Evolutionary conservation across 2,113 vertebrate genomes (phyloP).

Genomic region (Takifugu bimaculatus): DNA sequence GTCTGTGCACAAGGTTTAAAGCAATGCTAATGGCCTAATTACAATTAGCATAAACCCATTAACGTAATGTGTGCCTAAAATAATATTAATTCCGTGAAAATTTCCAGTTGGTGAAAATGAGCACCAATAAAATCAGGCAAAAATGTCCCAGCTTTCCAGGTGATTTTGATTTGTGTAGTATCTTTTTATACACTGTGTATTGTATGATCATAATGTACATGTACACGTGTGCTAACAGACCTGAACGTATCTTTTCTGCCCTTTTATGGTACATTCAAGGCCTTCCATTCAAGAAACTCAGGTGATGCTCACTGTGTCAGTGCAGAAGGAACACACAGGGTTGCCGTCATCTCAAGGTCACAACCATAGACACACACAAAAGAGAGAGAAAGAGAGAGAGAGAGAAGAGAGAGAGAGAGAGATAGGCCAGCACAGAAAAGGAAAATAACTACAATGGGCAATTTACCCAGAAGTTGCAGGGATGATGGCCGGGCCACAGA

Average conservation of each 20-base stretch:
- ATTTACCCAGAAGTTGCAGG: conserved; percentile 67
- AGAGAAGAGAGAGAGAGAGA: conserved; percentile 20
- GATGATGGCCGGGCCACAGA: conserved; percentile 62
- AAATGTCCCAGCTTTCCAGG: no score
- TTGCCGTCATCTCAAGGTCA: conserved; percentile 62
- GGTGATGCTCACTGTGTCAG: conserved; percentile 23
- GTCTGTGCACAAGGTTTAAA: no score
- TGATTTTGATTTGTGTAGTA: no score
- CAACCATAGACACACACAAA: conserved; percentile 21
- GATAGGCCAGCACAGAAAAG: conserved; percentile 53
- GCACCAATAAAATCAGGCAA: no score
- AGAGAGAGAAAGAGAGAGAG: conserved; percentile 49
- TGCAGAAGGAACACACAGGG: conserved; percentile 16
- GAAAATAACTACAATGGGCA: conserved; percentile 72
- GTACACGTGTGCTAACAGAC: no score
- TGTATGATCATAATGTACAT: no score
- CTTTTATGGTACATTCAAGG: conserved; percentile 9
- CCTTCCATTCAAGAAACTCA: conserved; percentile 11
- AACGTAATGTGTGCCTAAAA: conserved; percentile 40
- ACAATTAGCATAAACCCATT: conserved; percentile 56
- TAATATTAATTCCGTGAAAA: conserved; percentile 1
- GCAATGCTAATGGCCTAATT: conserved; percentile 25
- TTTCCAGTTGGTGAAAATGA: no score
- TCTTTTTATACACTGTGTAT: no score
- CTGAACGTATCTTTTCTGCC: background rate